phyloP scores from a whole-genome alignment of 2,113 vertebrate genomes.

The Pollachius pollachius region DNA sequence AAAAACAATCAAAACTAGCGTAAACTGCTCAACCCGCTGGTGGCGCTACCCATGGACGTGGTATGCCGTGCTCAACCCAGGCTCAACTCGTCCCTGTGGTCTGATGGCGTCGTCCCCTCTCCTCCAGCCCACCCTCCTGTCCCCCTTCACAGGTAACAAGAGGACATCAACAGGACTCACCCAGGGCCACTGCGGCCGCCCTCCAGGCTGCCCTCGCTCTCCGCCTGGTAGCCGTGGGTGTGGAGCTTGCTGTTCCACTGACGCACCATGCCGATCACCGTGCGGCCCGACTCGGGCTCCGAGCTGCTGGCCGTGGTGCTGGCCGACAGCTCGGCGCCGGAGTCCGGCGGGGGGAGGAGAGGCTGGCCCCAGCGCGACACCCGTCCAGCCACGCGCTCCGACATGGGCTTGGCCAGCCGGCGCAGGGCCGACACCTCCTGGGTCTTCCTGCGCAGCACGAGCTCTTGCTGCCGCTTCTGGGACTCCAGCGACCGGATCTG shows the following conservation, averaged over 20 bases:
- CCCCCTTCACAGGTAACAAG: too few relatives aligned
- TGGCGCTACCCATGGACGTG: too few relatives aligned
- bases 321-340: constrained; percentile 84
- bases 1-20: too few relatives aligned
- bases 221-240: constrained; percentile 80
- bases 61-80: too few relatives aligned
- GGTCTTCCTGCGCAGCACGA: constrained; percentile 90
- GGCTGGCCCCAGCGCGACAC: constrained; percentile 56
- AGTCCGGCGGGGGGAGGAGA: constrained; percentile 67
- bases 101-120: too few relatives aligned
- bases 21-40: too few relatives aligned
- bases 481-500: constrained; percentile 94
- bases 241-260: constrained; percentile 95
- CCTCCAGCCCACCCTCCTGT: too few relatives aligned
- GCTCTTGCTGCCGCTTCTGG: constrained; percentile 95
- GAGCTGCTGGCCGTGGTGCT: constrained; percentile 83
- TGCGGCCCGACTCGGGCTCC: constrained; percentile 80
- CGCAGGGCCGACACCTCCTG: constrained; percentile 93
- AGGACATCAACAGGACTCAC: constrained; percentile 25
- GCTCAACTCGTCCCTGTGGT: too few relatives aligned
- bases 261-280: constrained; percentile 89
- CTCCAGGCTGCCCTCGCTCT: constrained; percentile 65
- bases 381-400: constrained; percentile 84
- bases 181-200: constrained; percentile 51
- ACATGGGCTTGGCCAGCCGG: constrained; percentile 91